Base-by-base conservation (phyloP, 2,113 vertebrate genomes). In the Xenopus borealis region DNA sequence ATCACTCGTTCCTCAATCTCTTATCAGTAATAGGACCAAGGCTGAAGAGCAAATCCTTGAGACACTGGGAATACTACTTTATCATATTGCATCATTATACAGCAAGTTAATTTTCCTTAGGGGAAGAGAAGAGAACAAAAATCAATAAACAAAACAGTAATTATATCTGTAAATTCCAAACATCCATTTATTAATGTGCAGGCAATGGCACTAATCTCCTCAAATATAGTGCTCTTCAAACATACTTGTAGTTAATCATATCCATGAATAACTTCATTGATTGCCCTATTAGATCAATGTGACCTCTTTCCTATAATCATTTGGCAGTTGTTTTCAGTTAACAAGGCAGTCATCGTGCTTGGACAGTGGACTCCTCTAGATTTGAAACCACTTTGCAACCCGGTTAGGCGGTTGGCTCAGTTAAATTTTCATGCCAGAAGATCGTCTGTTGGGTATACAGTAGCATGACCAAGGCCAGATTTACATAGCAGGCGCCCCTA, bases 121-220 rank as follows among this genome's bases (percentile, higher is more conserved):
- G 53, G 64, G 58, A 66, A 67, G 33, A 74, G 66, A 66, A 74
- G n/a, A 66, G 63, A 46, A 66, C 0, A 40, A 61, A 61, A 74
- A 74, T 72, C 71, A 72, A 74, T 74, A 66, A 74, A 50, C 72
- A 67, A 74, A 74, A 18, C 64, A 61, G 53, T 74, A 74, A 74
- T 74, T 59, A 67, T 52, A 27, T 17, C 72, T 61, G 72, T 59
- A 59, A 55, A 63, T 67, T 67, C 72, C 64, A 61, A 66, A 66
- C 64, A 66, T 67, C 64, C 40, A 67, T 74, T 74, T 74, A 74
- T 74, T 74, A 67, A 30, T 23, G 52, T 19, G 17, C 62, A 66
- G 46, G 53, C 62, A 23, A 62, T 3, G 17, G 70, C 59, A 53
- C 11, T 14, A 53, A 53, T 46, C 45, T 72, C 10, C 70, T 72